Percentiles rank a stretch among this genome's conserved stretches.
These are phyloP conservation scores for Sminthurinus aureus DNA, from an alignment of 2,888 invertebrate genomes.

Conservation along the genomic window DNA sequence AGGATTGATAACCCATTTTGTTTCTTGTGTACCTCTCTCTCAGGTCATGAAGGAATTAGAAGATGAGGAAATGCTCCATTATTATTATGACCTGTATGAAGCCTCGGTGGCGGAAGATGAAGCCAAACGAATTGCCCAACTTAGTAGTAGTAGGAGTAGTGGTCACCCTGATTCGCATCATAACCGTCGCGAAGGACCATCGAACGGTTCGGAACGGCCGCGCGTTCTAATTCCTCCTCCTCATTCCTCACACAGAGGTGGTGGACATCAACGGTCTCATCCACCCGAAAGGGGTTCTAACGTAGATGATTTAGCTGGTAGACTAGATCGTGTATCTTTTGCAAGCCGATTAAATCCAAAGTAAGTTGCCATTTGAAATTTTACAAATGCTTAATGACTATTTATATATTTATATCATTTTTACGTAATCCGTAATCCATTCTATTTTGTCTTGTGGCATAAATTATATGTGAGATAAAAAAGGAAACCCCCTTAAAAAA, in stretches of 20 bases:
- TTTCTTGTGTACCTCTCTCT: slow-evolving; percentile 39
- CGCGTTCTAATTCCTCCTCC: slow-evolving; percentile 19
- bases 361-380: neutral
- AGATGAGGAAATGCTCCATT: slow-evolving; percentile 86
- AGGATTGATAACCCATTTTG: neutral
- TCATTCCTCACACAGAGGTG: slow-evolving; percentile 10
- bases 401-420: no score
- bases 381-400: no score
- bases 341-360: slow-evolving; percentile 83
- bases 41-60: slow-evolving; percentile 85
- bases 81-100: slow-evolving; percentile 73
- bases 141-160: slow-evolving; percentile 10
- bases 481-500: no score
- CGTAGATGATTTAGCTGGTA: slow-evolving; percentile 51
- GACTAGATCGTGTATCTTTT: slow-evolving; percentile 51
- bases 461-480: no score
- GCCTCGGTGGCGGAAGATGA: slow-evolving; percentile 70
- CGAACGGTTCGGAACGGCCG: slow-evolving; percentile 25
- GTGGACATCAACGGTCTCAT: slow-evolving; percentile 14
- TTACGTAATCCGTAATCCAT: no score
- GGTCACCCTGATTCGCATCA: slow-evolving; percentile 18
- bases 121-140: slow-evolving; percentile 8
- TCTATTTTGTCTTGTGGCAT: no score
- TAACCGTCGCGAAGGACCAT: neutral
- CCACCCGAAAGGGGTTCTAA: slow-evolving; percentile 30